These are phyloP conservation scores for Enteromius viviparus DNA, from an alignment of 2,797 vertebrate species.

Conservation along the genomic window DNA sequence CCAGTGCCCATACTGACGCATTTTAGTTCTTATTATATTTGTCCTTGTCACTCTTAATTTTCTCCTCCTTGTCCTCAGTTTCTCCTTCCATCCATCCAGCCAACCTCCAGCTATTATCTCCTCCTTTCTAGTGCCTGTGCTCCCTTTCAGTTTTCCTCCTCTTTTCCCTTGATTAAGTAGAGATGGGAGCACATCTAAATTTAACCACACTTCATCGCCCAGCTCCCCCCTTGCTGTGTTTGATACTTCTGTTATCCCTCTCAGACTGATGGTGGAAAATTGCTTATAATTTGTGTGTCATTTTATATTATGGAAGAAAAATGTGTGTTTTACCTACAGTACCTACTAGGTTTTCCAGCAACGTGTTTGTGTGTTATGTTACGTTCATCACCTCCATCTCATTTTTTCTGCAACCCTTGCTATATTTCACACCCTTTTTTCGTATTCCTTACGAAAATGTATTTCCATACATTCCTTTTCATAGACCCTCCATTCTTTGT, in stretches of 20 bases:
- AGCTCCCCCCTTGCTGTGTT: slow-evolving; percentile 14
- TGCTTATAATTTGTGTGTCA: not conserved
- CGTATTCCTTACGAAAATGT: not conserved
- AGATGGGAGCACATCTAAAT: slow-evolving; percentile 44
- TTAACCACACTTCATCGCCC: slow-evolving; percentile 49
- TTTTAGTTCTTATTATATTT: slow-evolving; percentile 20
- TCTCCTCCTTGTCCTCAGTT: slow-evolving; percentile 18
- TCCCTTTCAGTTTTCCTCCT: slow-evolving; percentile 21
- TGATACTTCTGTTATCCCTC: slow-evolving; percentile 20
- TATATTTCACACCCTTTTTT: slow-evolving; percentile 1
- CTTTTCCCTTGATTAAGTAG: slow-evolving; percentile 44
- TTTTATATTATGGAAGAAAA: slow-evolving; percentile 18
- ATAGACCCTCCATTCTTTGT: slow-evolving; percentile 1
- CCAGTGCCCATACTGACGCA: not conserved
- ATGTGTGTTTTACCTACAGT: not conserved
- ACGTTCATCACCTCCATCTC: not conserved
- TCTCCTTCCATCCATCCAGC: not conserved
- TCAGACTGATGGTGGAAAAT: slow-evolving; percentile 24
- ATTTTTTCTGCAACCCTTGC: not conserved
- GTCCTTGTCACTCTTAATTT: slow-evolving; percentile 15
- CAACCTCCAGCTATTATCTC: slow-evolving; percentile 4
- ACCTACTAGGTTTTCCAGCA: slow-evolving; percentile 2
- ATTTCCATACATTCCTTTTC: not conserved
- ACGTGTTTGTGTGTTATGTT: not conserved
- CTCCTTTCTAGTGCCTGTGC: slow-evolving; percentile 17